A percentile compares a stretch with the other conserved stretches of the same genome.
phyloP scores from a whole-genome alignment of 2,113 vertebrate genomes.

The Cheirogaleus medius region DNA sequence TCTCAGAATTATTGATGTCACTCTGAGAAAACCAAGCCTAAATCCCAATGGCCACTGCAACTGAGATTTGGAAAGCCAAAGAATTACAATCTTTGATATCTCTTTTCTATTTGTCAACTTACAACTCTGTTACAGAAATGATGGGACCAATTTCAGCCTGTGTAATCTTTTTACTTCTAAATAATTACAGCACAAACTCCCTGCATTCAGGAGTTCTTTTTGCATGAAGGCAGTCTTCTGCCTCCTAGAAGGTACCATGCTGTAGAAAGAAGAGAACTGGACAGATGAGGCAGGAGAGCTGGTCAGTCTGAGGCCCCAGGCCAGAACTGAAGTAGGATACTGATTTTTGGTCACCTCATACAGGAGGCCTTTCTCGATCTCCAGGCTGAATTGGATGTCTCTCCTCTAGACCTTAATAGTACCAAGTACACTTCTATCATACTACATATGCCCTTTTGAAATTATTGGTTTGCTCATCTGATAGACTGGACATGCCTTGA shows the following conservation, averaged over 20 bases:
- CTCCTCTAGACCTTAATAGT: background rate
- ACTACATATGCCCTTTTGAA: background rate
- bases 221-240: background rate
- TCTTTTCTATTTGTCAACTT: background rate
- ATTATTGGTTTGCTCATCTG: background rate
- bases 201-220: background rate
- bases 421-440: background rate
- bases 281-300: background rate
- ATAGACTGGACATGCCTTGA: background rate
- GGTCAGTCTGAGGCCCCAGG: background rate
- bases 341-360: background rate
- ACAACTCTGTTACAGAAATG: background rate
- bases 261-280: background rate
- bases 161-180: background rate
- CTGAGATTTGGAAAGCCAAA: background rate
- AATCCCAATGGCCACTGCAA: background rate
- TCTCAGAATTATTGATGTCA: background rate
- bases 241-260: background rate
- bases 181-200: background rate
- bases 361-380: background rate
- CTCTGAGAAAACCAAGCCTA: slow-evolving; percentile 4
- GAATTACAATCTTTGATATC: background rate
- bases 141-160: background rate
- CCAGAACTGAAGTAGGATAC: background rate
- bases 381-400: background rate